Conservation (phyloP, 1,140 invertebrate genomes). For the Rhynchophorus ferrugineus region DNA sequence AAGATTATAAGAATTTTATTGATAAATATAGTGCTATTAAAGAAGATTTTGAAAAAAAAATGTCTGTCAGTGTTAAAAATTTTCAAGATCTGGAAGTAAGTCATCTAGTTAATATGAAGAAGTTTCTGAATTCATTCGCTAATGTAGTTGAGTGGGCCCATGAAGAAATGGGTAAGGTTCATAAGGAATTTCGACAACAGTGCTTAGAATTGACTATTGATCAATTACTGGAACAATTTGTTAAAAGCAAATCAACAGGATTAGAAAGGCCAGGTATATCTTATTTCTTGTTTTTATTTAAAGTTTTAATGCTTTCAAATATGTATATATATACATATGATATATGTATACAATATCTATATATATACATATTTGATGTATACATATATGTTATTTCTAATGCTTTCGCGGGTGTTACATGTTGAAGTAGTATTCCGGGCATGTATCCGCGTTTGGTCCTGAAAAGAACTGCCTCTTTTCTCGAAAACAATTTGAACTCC, state of each 20-base stretch:
- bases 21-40: constrained; percentile 84
- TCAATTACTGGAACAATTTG: constrained; percentile 83
- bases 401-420: too few species aligned
- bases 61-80: constrained; percentile 87
- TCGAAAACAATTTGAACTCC: too few species aligned
- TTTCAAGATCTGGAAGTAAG: constrained; percentile 92
- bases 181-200: constrained; percentile 82
- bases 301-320: not conserved
- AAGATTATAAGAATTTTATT: constrained; percentile 82
- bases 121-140: constrained; percentile 84
- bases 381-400: too few species aligned
- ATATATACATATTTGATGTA: too few species aligned
- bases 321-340: not conserved
- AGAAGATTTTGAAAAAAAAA: constrained; percentile 90
- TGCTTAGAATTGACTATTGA: constrained; percentile 88
- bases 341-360: too few species aligned
- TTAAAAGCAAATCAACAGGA: constrained; percentile 83
- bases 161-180: constrained; percentile 80
- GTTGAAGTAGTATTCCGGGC: too few species aligned
- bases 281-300: not conserved
- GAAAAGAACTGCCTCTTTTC: too few species aligned
- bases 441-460: too few species aligned
- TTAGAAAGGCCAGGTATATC: constrained; percentile 73
- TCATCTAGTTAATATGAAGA: constrained; percentile 91
- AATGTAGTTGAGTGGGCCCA: constrained; percentile 84